These are phyloP conservation scores for Drosophila helvetica DNA, from an alignment of 2,888 invertebrate species.

Conservation along the genomic window DNA sequence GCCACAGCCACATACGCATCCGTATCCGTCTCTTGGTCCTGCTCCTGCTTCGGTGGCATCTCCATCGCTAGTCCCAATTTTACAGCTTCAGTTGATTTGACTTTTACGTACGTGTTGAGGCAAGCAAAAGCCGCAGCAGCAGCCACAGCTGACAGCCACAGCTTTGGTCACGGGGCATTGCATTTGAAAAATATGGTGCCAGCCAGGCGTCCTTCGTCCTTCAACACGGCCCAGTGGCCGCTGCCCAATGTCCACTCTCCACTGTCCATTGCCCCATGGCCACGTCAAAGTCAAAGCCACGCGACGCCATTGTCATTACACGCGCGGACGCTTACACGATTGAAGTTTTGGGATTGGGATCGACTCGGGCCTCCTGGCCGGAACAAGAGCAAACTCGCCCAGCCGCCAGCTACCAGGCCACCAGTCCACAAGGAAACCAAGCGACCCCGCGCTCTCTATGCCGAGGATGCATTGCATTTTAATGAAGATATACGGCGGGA, in stretches of 20 bases:
- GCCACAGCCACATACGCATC: constrained; percentile 34
- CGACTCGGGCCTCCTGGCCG: constrained; percentile 28
- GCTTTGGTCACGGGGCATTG: constrained; percentile 53
- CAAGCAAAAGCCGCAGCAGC: constrained; percentile 15
- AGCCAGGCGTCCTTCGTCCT: neutral
- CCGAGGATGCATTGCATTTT: constrained; percentile 74
- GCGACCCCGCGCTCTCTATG: constrained; percentile 29
- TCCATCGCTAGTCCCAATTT: constrained; percentile 42
- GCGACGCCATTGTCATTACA: constrained; percentile 74
- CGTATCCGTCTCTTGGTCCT: neutral
- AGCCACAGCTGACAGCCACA: constrained; percentile 45
- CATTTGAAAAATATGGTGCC: constrained; percentile 50
- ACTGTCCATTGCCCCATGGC: constrained; percentile 51
- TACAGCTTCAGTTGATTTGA: constrained; percentile 66
- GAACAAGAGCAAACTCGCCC: neutral
- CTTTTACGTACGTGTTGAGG: constrained; percentile 72
- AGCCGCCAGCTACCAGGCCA: constrained; percentile 1
- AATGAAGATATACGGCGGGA: constrained; percentile 69
- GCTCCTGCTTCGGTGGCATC: neutral
- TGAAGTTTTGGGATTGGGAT: constrained; percentile 43
- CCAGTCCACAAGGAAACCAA: neutral
- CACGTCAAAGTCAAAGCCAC: constrained; percentile 75
- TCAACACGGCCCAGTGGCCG: neutral
- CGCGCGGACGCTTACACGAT: constrained; percentile 74
- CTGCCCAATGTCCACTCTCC: constrained; percentile 14